Evolutionary conservation across 2,797 vertebrate genomes (phyloP).

Genomic region (Harpagifer antarcticus): DNA sequence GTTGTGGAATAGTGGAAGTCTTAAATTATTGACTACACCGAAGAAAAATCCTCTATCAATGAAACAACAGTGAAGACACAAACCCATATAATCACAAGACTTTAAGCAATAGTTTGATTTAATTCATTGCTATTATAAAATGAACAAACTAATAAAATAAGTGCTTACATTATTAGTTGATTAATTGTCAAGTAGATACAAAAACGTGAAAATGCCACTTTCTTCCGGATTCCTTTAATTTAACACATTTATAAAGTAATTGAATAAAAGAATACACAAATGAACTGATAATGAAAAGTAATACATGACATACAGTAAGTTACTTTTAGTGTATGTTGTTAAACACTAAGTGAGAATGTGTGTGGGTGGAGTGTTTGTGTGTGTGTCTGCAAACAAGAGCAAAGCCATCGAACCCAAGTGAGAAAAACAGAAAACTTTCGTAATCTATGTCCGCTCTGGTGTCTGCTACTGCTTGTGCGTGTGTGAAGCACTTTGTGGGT

Average conservation of each 20-base stretch:
- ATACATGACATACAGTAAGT: not conserved
- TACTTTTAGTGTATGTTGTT: slow-evolving; percentile 4
- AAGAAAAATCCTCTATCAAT: slow-evolving; percentile 3
- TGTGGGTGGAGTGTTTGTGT: slow-evolving; percentile 47
- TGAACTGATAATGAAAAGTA: not conserved
- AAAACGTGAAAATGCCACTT: not conserved
- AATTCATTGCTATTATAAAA: not conserved
- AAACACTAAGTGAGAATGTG: slow-evolving; percentile 16
- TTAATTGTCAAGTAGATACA: not conserved
- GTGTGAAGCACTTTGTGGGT: slow-evolving; percentile 26
- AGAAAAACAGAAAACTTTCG: slow-evolving; percentile 24
- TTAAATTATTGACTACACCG: slow-evolving; percentile 17
- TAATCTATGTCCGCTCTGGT: slow-evolving; percentile 18
- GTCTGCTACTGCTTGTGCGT: slow-evolving; percentile 6
- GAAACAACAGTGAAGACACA: not conserved
- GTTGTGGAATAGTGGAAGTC: slow-evolving; percentile 1
- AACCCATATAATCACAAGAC: not conserved
- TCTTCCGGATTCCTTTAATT: not conserved
- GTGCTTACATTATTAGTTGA: not conserved
- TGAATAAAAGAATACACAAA: not conserved
- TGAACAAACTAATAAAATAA: not conserved
- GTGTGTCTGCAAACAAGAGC: slow-evolving; percentile 45
- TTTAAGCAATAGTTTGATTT: not conserved
- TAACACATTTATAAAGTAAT: not conserved
- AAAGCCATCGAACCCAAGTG: slow-evolving; percentile 40